phyloP scores from a whole-genome alignment of 1,140 invertebrate species.

The Homarus americanus region DNA sequence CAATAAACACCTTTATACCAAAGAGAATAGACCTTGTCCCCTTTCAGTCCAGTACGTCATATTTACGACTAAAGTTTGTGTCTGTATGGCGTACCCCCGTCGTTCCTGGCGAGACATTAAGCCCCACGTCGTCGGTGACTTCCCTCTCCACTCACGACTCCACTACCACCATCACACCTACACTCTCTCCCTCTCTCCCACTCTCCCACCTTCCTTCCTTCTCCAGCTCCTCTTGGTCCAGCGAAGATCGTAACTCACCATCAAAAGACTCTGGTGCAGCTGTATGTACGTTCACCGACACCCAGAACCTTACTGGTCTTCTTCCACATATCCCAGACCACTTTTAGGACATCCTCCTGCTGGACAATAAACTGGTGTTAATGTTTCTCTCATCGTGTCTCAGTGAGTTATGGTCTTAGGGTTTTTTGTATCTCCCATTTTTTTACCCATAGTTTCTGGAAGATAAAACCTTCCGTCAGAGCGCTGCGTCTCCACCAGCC shows the following conservation, averaged over 20 bases:
- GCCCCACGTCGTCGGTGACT: not conserved
- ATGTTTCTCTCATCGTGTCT: not conserved
- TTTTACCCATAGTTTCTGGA: constrained; percentile 12
- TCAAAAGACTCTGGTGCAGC: not conserved
- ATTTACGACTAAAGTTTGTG: constrained; percentile 6
- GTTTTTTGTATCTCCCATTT: not conserved
- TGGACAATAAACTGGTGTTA: constrained; percentile 8
- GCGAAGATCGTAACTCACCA: not conserved
- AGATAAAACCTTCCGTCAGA: not conserved
- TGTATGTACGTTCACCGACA: not conserved
- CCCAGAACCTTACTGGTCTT: not conserved
- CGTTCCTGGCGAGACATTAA: not conserved
- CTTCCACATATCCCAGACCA: not conserved
- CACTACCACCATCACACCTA: not conserved
- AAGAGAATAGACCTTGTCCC: not conserved
- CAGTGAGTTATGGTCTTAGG: not conserved
- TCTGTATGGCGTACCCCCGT: not conserved
- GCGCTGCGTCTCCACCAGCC: not conserved
- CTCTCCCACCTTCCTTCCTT: too few relatives aligned
- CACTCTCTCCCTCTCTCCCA: not conserved
- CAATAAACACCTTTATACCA: not conserved
- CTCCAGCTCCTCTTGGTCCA: not conserved
- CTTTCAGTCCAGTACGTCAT: not conserved
- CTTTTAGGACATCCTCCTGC: not conserved
- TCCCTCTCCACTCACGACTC: not conserved